phyloP scores from a whole-genome alignment of 2,797 vertebrate species.

The Tangara arthus region DNA sequence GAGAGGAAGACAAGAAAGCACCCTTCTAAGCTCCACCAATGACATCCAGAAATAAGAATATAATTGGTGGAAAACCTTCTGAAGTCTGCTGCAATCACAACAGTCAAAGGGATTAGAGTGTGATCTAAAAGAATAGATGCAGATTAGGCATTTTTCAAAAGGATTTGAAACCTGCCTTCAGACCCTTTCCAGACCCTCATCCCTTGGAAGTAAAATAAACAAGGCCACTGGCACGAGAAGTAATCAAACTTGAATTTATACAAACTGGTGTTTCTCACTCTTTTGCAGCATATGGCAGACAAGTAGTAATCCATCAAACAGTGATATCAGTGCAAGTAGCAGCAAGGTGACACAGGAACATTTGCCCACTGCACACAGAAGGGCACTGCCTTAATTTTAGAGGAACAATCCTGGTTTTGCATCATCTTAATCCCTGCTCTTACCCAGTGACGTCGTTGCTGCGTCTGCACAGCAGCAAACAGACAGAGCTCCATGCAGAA shows the following conservation, averaged over 20 bases:
- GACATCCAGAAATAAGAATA: conserved; percentile 61
- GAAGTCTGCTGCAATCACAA: conserved; percentile 53
- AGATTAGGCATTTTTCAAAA: neutral
- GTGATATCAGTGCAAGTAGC: neutral
- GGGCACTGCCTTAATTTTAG: neutral
- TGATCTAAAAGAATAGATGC: conserved; percentile 20
- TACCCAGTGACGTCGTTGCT: neutral
- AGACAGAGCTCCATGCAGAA: neutral
- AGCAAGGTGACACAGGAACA: neutral
- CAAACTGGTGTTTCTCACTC: neutral
- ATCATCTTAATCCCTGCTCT: neutral
- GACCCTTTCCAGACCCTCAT: neutral
- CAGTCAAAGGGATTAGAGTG: conserved; percentile 37
- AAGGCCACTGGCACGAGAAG: neutral
- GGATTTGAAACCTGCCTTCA: neutral
- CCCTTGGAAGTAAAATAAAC: neutral
- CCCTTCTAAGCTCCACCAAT: conserved; percentile 37
- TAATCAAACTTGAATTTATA: neutral
- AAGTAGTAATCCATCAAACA: neutral
- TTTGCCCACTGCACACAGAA: neutral
- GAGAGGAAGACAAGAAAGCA: neutral
- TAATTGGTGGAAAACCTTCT: conserved; percentile 63
- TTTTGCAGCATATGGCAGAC: neutral
- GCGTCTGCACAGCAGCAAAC: neutral
- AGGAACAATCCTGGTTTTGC: neutral